Percentiles rank a stretch among this genome's conserved stretches.
Evolutionary conservation across 2,888 invertebrate genomes (phyloP).

Genomic region (Pandemis heparana): DNA sequence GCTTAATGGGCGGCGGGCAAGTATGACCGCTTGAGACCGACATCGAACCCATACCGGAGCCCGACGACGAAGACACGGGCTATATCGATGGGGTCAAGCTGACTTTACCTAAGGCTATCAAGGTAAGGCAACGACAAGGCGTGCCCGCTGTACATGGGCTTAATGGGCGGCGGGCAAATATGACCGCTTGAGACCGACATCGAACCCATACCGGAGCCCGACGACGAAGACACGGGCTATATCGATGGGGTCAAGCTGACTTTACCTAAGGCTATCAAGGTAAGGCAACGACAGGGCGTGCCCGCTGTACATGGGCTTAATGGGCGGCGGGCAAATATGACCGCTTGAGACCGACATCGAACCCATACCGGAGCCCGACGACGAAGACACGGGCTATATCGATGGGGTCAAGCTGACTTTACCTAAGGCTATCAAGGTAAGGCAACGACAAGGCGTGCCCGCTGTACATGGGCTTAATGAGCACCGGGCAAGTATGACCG

Average conservation of each 20-base stretch:
- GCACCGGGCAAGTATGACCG: no score
- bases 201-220: conserved; percentile 92
- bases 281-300: conserved; percentile 53
- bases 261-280: conserved; percentile 94
- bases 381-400: conserved; percentile 95
- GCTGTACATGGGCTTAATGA: no score
- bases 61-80: conserved; percentile 94
- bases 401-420: conserved; percentile 97
- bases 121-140: conserved; percentile 89
- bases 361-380: conserved; percentile 92
- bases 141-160: conserved; percentile 96
- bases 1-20: conserved; percentile 88
- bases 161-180: conserved; percentile 88
- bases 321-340: no score
- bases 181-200: conserved; percentile 88
- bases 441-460: no score
- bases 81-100: conserved; percentile 98
- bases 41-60: conserved; percentile 92
- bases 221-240: conserved; percentile 95
- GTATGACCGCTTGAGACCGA: conserved; percentile 88
- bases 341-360: no score
- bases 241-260: conserved; percentile 98
- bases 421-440: conserved; percentile 93
- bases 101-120: conserved; percentile 94
- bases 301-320: no score